phyloP scores from a whole-genome alignment of 1,140 invertebrate genomes.

The Sarcophaga bullata region DNA sequence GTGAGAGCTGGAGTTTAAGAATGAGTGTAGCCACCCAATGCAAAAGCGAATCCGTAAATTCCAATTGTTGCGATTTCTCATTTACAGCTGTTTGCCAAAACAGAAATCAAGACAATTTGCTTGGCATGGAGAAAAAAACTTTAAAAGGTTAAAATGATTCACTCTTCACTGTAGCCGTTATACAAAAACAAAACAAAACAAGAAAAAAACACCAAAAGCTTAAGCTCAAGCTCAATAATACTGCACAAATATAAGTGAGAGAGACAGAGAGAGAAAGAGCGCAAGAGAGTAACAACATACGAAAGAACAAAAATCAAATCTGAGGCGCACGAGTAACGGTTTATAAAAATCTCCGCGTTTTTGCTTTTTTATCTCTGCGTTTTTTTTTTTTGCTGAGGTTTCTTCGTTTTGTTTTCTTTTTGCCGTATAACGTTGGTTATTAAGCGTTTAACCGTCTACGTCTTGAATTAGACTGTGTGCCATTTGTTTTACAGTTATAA shows the following conservation, averaged over 20 bases:
- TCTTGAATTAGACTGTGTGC: constrained; percentile 1
- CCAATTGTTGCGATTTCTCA: constrained; percentile 59
- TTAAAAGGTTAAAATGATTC: constrained; percentile 35
- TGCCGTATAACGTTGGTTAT: neutral
- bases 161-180: constrained; percentile 49
- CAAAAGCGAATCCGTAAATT: constrained; percentile 47
- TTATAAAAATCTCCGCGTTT: neutral
- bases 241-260: too few relatives aligned
- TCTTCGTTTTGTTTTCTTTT: constrained; percentile 25
- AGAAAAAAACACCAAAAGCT: neutral
- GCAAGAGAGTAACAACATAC: constrained; percentile 26
- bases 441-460: neutral
- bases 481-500: too few relatives aligned
- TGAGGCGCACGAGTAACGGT: constrained; percentile 35
- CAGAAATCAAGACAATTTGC: constrained; percentile 55
- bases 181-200: constrained; percentile 18
- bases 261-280: constrained; percentile 40
- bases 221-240: too few relatives aligned
- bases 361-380: neutral
- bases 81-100: constrained; percentile 50
- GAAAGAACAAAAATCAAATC: constrained; percentile 4
- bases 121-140: constrained; percentile 45
- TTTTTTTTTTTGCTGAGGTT: constrained; percentile 9
- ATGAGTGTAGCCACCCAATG: constrained; percentile 41
- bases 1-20: neutral